Evolutionary conservation across 1,140 invertebrate species (phyloP).

Genomic region (Drosophila arawakana): DNA sequence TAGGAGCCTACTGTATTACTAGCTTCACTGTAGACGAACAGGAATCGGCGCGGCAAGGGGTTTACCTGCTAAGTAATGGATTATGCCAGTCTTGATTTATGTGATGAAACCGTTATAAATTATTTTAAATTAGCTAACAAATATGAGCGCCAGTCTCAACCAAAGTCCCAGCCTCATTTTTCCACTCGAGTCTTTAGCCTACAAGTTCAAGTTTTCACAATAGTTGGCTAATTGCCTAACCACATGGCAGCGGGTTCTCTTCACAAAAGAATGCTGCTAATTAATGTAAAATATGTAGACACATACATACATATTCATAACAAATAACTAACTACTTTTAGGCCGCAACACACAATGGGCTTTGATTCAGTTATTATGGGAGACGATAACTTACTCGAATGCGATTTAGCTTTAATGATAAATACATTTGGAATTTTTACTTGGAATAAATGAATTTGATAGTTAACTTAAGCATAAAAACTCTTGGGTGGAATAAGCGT

Average conservation of each 20-base stretch:
- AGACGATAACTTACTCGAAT: slow-evolving; percentile 1
- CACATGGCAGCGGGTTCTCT: slow-evolving; percentile 1
- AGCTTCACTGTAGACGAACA: background rate
- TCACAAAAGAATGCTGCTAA: slow-evolving; percentile 13
- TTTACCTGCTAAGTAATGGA: slow-evolving; percentile 48
- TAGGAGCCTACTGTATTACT: slow-evolving; percentile 17
- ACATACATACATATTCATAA: slow-evolving; percentile 4
- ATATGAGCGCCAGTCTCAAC: slow-evolving; percentile 59
- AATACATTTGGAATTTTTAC: slow-evolving; percentile 1
- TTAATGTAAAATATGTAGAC: slow-evolving; percentile 1
- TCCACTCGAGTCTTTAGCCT: background rate
- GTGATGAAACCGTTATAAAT: slow-evolving; percentile 71
- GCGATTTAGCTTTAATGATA: background rate
- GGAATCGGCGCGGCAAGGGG: background rate
- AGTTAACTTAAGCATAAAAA: background rate
- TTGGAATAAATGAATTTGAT: background rate
- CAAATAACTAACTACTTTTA: background rate
- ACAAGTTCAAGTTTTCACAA: slow-evolving; percentile 16
- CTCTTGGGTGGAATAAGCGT: background rate
- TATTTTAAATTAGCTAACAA: slow-evolving; percentile 75
- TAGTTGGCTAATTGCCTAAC: slow-evolving; percentile 35
- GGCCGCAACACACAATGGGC: background rate
- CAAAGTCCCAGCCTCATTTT: background rate
- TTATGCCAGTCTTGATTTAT: slow-evolving; percentile 76
- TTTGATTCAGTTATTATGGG: slow-evolving; percentile 9